Base-by-base conservation (phyloP, 2,888 invertebrate species). In the Caenorhabditis macrosperma region DNA sequence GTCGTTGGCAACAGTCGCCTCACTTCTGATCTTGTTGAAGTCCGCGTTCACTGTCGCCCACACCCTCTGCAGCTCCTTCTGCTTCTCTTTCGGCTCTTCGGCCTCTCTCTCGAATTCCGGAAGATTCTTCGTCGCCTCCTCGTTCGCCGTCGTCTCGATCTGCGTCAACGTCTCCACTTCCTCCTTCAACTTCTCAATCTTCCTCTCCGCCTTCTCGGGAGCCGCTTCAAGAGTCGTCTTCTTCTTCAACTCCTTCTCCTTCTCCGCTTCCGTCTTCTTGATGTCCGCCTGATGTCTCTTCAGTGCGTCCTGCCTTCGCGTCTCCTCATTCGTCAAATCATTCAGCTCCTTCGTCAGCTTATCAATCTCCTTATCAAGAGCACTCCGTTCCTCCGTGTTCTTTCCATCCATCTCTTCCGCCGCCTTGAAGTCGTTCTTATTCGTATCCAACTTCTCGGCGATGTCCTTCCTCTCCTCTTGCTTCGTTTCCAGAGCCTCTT, bases 101-200 rank as follows among this genome's bases (percentile, higher is more conserved):
- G 57, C 15, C 7, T 54, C 20, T 41, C 57, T 64, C n/a, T 60
- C 68, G 30, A 79, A 79, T 20, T 54, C 33, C 2, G 55, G 50
- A 10, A 67, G 66, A 50, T 80, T 78, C 35, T 63, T 61, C n/a
- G 74, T 74, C 20, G 78, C 78, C 28, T 54, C 35, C 4, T 63
- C 66, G 26, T 54, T 72, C n/a, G 66, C 66, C 2, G 52, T 72
- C 20, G 17, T 26, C 44, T 72, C 72, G 6, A 60, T 50, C 15
- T 71, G 69, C 89, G 95, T 89, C 28, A 94, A 86, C 26, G 92
- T 91, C 50, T 92, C 91, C 83, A 93, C 92, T 35, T 83, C 85
- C 24, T 76, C 78, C 20, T 81, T 61, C 61, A 68, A 60, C 38
- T 76, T 75, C 15, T 83, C 69, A 30, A 88, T 77, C 20, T 82